Evolutionary conservation across 2,888 invertebrate genomes (phyloP), one percentile per base, ranked within the genome.

Genomic region (Parthenolecanium corni): DNA sequence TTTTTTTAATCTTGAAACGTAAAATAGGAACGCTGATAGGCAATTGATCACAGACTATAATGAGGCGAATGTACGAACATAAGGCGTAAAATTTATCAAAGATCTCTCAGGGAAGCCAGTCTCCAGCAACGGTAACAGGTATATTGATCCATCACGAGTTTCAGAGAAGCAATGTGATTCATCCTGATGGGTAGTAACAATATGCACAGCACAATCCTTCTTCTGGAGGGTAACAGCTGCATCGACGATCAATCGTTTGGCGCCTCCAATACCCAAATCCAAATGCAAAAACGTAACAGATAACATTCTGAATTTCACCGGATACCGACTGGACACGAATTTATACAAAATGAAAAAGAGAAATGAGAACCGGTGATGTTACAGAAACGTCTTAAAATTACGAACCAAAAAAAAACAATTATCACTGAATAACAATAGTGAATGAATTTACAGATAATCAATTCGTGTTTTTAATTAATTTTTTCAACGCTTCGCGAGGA

Each of bases 231-330:
- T 94, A 65, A 94, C 76, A 25, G 94, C 97, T 12, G 95, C 93
- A 76, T 99, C 98, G 9, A 99, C 80, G 11, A 98, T 90, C 46
- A 99, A 79, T 62, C 97, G 81, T 76, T 98, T 98, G 0, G 98
- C 98, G 4, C 98, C 98, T 21, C 98, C 98, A 65, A 99, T 96
- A 3, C 98, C 98, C 73, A 99, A 77, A 75, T 99, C 98, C 1
- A 98, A 98, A 75, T 98, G 98, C 6, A 98, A 76, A 75, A 99
- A 94, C 67, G 79, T 76, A 14, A 83, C 73, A 24, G 72, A 73
- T 3, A 65, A 47, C 49, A 62, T 66, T 25, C 25, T 65, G 3
- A 57, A n/a, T n/a, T n/a, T n/a, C n/a, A n/a, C n/a, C n/a, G n/a
- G n/a, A n/a, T n/a, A n/a, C n/a, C n/a, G n/a, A n/a, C n/a, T n/a